These are phyloP conservation scores for Papilio gigon DNA, from an alignment of 2,888 invertebrate genomes.

Conservation along the genomic window DNA sequence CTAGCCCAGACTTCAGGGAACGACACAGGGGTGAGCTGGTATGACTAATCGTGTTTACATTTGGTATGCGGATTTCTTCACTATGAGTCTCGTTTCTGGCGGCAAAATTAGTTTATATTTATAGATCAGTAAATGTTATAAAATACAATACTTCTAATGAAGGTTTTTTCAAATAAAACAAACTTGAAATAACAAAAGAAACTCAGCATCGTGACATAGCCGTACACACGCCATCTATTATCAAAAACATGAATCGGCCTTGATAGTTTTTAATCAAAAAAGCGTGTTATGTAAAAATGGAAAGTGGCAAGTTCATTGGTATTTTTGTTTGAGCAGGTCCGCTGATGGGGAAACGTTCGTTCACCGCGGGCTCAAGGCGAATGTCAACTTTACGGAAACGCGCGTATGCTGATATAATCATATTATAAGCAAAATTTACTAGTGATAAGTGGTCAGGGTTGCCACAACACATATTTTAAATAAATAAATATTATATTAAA, in stretches of 20 bases:
- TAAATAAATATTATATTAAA: too few species aligned
- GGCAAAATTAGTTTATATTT: not conserved
- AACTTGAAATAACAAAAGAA: not conserved
- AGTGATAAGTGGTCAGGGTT: conserved; percentile 26
- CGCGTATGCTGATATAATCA: conserved; percentile 42
- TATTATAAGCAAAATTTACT: conserved; percentile 38
- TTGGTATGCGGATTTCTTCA: not conserved
- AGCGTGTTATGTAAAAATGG: conserved; percentile 9
- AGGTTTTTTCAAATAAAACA: not conserved
- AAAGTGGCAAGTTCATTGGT: conserved; percentile 27
- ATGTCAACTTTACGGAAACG: conserved; percentile 47
- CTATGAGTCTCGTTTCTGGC: not conserved
- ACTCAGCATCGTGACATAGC: not conserved
- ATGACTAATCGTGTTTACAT: conserved; percentile 6
- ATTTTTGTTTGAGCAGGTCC: conserved; percentile 6
- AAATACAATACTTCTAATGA: not conserved
- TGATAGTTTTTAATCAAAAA: not conserved
- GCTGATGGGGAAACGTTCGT: not conserved
- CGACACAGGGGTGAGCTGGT: not conserved
- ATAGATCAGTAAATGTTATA: not conserved
- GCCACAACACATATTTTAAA: not conserved
- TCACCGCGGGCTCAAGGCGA: conserved; percentile 48
- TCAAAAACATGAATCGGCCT: not conserved
- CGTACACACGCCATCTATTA: not conserved
- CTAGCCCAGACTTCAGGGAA: conserved; percentile 8